Base-by-base conservation (phyloP, 2,797 vertebrate species). In the Alca torda region DNA sequence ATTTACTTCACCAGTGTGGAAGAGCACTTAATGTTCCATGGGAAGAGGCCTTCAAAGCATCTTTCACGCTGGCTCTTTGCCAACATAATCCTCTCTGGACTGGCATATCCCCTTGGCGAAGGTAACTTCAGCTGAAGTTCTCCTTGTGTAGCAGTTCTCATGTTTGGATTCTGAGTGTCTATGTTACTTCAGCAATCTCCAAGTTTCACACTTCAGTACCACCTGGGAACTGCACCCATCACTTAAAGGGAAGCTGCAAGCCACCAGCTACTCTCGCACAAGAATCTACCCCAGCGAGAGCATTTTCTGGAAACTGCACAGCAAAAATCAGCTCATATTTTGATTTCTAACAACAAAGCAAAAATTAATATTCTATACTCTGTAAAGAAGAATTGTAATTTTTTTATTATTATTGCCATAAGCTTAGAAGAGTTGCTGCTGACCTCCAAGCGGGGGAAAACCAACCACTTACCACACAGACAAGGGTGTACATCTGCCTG, bases 401-500 rank as follows among this genome's bases (percentile, higher is more conserved):
- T 53, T 33, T 39, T 25, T 35, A 11, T 39, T 50, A 30, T n/a
- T 84, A 43, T 35, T 33, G 33, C 48, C 15, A 31, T 50, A 57
- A 68, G 33, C n/a, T 86, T 43, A 48, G 60, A 73, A 74, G 39
- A 78, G 15, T 43, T 11, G n/a, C 33, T 64, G 51, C 26, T 69
- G 67, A 59, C 18, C 4, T 78, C 16, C 20, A 39, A 68, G 39
- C 0, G 1, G 35, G 13, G 9, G 45, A 43, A 89, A 93, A 21
- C 10, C 51, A 93, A 11, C 4, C 0, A 1, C 14, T 48, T 35
- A 26, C 31, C 51, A 31, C 18, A 50, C 9, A 33, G 23, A 14
- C 0, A 0, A 35, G 45, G 54, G 26, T 21, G 20, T 15, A 31
- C 7, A 23, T 17, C 28, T 74, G 31, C 75, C 46, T 46, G 35